Conservation (phyloP, 1,140 invertebrate genomes). For the Acromyrmex echinatior region DNA sequence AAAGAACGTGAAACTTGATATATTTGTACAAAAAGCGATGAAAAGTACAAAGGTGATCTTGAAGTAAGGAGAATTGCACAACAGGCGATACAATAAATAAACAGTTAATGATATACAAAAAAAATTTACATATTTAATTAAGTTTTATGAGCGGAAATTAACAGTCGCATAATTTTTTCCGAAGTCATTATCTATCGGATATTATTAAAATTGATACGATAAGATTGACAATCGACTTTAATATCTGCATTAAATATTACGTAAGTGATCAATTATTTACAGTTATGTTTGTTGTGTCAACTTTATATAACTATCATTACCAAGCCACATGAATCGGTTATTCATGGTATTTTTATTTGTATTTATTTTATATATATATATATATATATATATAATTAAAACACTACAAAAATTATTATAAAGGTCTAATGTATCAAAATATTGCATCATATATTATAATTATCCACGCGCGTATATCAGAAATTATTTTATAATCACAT, state of each 20-base stretch:
- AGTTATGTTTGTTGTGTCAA: no score
- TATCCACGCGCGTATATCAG: no score
- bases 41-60: conserved; percentile 6
- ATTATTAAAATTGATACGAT: not conserved
- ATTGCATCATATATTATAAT: no score
- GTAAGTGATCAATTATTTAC: not conserved
- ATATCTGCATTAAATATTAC: not conserved
- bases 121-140: not conserved
- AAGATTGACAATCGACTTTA: not conserved
- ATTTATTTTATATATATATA: no score
- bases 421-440: no score
- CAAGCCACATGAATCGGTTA: no score
- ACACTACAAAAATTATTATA: no score
- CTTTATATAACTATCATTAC: no score
- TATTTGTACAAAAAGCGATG: not conserved
- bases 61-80: not conserved
- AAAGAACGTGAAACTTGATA: conserved; percentile 24
- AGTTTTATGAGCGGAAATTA: not conserved
- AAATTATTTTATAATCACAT: no score
- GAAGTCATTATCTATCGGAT: not conserved
- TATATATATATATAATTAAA: no score
- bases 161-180: not conserved
- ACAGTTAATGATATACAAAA: not conserved
- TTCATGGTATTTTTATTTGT: no score
- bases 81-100: not conserved